These are phyloP conservation scores for Pterois miles DNA, from an alignment of 2,797 vertebrate genomes.

Conservation along the genomic window DNA sequence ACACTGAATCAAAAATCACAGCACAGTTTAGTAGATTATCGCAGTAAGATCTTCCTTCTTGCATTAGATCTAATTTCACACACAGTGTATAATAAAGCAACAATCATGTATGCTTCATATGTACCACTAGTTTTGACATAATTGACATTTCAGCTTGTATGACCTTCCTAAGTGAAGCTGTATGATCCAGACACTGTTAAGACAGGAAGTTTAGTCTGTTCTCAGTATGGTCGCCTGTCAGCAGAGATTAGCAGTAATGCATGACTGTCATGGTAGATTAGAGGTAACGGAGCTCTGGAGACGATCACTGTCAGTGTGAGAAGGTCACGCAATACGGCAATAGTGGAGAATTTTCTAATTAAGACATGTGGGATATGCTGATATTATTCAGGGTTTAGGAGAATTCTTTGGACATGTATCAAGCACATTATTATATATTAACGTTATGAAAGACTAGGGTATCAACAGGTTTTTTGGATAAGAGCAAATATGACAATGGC, in stretches of 20 bases:
- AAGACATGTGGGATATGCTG: not conserved
- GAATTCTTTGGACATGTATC: not conserved
- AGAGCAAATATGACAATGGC: no score
- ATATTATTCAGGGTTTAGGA: not conserved
- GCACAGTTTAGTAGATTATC: not conserved
- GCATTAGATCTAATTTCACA: not conserved
- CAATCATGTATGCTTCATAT: not conserved
- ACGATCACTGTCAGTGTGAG: slow-evolving; percentile 63
- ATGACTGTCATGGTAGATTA: slow-evolving; percentile 71
- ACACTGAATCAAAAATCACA: not conserved
- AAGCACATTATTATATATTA: not conserved
- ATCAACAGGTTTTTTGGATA: no score
- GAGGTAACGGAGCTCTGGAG: slow-evolving; percentile 68
- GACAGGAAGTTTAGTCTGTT: slow-evolving; percentile 78
- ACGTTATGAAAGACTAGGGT: no score
- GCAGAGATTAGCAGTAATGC: slow-evolving; percentile 67
- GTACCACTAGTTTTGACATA: not conserved
- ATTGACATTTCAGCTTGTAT: slow-evolving; percentile 25
- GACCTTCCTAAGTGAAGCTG: slow-evolving; percentile 28
- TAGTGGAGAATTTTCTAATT: not conserved
- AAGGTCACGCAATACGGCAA: slow-evolving; percentile 47
- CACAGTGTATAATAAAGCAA: not conserved
- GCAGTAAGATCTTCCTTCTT: not conserved
- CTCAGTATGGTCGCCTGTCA: slow-evolving; percentile 60
- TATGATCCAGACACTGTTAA: slow-evolving; percentile 53